Evolutionary conservation across 2,797 vertebrate species (phyloP), one percentile per base, ranked within the genome.

Genomic region (Platyrinchus mystaceus): DNA sequence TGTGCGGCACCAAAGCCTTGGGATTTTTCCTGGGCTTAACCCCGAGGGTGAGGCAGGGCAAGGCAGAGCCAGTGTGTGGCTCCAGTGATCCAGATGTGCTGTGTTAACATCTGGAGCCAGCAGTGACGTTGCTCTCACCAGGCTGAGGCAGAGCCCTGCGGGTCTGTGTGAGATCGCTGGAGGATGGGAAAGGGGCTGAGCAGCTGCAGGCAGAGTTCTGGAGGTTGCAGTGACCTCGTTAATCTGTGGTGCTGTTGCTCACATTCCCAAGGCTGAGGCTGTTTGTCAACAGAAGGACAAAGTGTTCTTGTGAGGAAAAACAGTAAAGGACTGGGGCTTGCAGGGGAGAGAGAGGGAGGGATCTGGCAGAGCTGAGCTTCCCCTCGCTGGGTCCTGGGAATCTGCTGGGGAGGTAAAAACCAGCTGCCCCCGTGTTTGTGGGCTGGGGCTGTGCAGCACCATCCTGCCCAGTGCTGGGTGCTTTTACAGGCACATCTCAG

Each of bases 1-100:
- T 1, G 0, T 1, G 3, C 1, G 3, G 49, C 49, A 22, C 56
- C 3, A 16, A 13, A 24, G 43, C 18, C 2, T 28, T 52, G 24
- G 68, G 44, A 2, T 7, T 63, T 56, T 30, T 34, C 55, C 49
- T 52, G 10, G 23, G 34, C 10, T 58, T 9, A 14, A 15, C 37
- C 63, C 59, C 7, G 26, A 14, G 44, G 76, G 66, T n/a, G 81
- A 89, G 28, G 21, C 36, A 66, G 53, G 24, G 27, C 12, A 27
- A 62, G 53, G 67, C 86, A 79, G 67, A 90, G 56, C 60, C 56
- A 49, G 44, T 1, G 0, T 9, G 23, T 67, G 76, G 27, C 50
- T 64, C 32, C 1, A 1, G 70, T 49, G 78, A 69, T 28, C 70
- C 93, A 94, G 63, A 21, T 91, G 87, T 92, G 77, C 62, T 23